Evolutionary conservation across 2,888 invertebrate genomes (phyloP), one percentile per base, ranked within the genome.

Genomic region (Cheilosia impressa): DNA sequence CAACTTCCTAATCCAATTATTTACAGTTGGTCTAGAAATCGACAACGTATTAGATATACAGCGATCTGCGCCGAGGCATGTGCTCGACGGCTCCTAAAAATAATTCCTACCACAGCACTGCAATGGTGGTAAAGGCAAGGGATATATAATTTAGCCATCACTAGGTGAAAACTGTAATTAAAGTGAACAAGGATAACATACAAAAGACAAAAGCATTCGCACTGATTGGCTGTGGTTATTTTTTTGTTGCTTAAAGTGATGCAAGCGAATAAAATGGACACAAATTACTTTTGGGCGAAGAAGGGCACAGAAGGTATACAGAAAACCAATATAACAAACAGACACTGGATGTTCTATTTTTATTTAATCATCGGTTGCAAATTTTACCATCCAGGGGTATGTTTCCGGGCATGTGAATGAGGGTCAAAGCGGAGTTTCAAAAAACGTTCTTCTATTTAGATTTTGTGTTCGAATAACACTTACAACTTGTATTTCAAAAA

Each of bases 1-100:
- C 66, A 81, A 81, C 85, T 85, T 85, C 85, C 85, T 85, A 85
- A 85, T 85, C 85, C 81, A 85, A 85, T 85, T 85, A 85, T 85
- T 85, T 68, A 85, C 85, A 85, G 85, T 85, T 81, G 71, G 66
- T 68, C 81, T 76, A 75, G 75, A 85, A 81, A 85, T 81, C 81
- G 76, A 81, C 80, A 81, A 63, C 72, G 76, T 71, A 84, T 80
- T 84, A 84, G 75, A 76, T 55, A 76, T 60, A 81, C 71, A 71
- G 62, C 66, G 62, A 66, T 55, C 60, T 55, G 24, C 69, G 62
- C 58, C 43, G 27, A 43, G 77, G 52, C 77, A 72, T 82, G 55
- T 82, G 47, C 66, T 81, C 13, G 15, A 6, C 34, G 45, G 50
- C 2, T n/a, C 73, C 75, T 79, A 75, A 73, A 75, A 79, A 79